These are phyloP conservation scores for Lepilemur septentrionalis DNA, from an alignment of 2,797 vertebrate genomes.

Conservation along the genomic window DNA sequence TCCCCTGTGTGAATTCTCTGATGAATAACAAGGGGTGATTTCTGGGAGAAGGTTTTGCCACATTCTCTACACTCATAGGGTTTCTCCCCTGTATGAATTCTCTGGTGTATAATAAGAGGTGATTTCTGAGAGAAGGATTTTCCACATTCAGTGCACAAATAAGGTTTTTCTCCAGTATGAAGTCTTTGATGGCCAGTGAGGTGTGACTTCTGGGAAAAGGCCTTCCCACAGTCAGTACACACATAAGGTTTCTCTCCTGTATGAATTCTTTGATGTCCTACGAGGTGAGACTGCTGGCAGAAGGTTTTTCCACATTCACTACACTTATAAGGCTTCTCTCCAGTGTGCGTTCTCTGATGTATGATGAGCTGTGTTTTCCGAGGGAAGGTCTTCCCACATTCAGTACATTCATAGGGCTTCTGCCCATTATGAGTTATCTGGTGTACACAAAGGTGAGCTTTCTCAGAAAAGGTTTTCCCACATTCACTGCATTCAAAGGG, in stretches of 20 bases:
- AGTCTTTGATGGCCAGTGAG: constrained; percentile 11
- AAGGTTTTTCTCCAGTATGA: constrained; percentile 33
- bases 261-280: constrained; percentile 54
- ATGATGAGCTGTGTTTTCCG: constrained; percentile 55
- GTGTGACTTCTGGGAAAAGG: constrained; percentile 12
- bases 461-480: constrained; percentile 51
- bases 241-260: neutral
- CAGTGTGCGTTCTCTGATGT: constrained; percentile 51
- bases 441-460: constrained; percentile 27
- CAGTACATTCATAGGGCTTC: constrained; percentile 44
- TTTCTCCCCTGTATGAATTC: constrained; percentile 27
- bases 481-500: constrained; percentile 38
- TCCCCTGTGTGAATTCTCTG: neutral
- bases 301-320: constrained; percentile 49
- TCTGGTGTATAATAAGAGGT: neutral
- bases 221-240: constrained; percentile 13
- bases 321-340: constrained; percentile 43
- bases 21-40: neutral
- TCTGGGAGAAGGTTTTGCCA: constrained; percentile 12
- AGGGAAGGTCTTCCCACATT: constrained; percentile 62
- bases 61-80: neutral
- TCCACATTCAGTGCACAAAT: neutral
- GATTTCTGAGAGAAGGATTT: constrained; percentile 18
- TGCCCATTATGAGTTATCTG: neutral
- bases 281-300: constrained; percentile 21